Percentiles rank a stretch among this genome's conserved stretches.
Evolutionary conservation across 1,140 invertebrate genomes (phyloP).

Genomic region (Globodera ellingtonae): DNA sequence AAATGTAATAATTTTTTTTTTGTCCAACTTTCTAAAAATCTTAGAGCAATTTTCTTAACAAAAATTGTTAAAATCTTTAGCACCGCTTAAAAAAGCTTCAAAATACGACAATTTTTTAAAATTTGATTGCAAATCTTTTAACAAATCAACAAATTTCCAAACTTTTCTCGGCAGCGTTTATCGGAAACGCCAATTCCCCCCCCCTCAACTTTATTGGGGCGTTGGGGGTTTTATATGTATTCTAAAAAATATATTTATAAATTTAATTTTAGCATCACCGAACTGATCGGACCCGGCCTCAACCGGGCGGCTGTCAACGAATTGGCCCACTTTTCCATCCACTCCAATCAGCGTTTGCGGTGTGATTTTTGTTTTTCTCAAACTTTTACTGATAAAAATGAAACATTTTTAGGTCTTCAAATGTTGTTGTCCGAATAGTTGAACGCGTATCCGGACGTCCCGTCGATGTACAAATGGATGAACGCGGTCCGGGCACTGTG

Average conservation of each 20-base stretch:
- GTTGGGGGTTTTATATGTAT: too few relatives aligned
- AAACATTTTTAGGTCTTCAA: neutral
- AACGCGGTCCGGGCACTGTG: slow-evolving; percentile 30
- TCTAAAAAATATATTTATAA: too few relatives aligned
- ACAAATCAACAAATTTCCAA: too few relatives aligned
- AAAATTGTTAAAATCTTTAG: neutral
- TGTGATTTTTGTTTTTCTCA: neutral
- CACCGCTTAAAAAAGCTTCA: too few relatives aligned
- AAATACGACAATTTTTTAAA: too few relatives aligned
- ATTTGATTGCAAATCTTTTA: too few relatives aligned
- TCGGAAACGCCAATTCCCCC: too few relatives aligned
- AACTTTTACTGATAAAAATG: too few relatives aligned
- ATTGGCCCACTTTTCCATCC: slow-evolving; percentile 82
- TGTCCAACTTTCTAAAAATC: too few relatives aligned
- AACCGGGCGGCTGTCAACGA: slow-evolving; percentile 82
- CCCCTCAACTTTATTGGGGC: too few relatives aligned
- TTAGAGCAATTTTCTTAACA: neutral
- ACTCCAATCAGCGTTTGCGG: slow-evolving; percentile 44
- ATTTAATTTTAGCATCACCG: slow-evolving; percentile 59
- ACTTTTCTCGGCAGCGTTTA: too few relatives aligned
- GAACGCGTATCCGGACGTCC: slow-evolving; percentile 28
- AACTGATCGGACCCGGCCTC: slow-evolving; percentile 80
- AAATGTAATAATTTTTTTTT: too few relatives aligned
- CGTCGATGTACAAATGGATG: slow-evolving; percentile 15
- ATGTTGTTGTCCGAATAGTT: slow-evolving; percentile 46